A percentile compares a stretch with the other conserved stretches of the same genome.
phyloP scores from a whole-genome alignment of 2,797 vertebrate species.

The Sebastiscus tertius region DNA sequence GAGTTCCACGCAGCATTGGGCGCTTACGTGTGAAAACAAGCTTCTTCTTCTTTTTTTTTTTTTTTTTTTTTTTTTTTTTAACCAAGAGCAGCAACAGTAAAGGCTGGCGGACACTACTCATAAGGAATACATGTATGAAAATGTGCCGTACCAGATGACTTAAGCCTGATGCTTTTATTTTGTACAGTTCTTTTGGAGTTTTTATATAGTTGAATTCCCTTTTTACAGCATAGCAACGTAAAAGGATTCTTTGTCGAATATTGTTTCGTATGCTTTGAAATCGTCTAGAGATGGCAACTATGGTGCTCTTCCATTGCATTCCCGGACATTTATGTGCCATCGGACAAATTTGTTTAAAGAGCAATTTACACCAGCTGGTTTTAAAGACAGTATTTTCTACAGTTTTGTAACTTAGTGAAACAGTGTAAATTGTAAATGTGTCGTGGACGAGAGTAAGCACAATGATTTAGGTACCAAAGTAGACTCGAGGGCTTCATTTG shows the following conservation, averaged over 20 bases:
- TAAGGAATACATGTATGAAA: conserved; percentile 78
- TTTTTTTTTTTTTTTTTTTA: neutral
- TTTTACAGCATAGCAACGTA: conserved; percentile 69
- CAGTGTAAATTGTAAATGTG: conserved; percentile 44
- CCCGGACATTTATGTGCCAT: conserved; percentile 27
- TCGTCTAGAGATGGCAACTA: conserved; percentile 9
- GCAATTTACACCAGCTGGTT: neutral
- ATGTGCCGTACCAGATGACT: conserved; percentile 87
- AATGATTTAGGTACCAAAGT: conserved; percentile 44
- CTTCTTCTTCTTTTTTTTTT: neutral
- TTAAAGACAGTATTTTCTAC: conserved; percentile 61
- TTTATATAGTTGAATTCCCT: conserved; percentile 61
- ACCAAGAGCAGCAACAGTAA: conserved; percentile 7
- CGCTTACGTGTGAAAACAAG: conserved; percentile 91
- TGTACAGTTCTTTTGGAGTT: conserved; percentile 75
- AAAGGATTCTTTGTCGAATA: conserved; percentile 48
- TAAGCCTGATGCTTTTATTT: conserved; percentile 66
- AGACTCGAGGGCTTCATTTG: conserved; percentile 33
- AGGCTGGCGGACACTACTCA: conserved; percentile 58
- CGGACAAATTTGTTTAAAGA: neutral
- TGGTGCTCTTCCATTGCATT: neutral
- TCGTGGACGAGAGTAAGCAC: conserved; percentile 37
- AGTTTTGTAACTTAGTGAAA: conserved; percentile 46
- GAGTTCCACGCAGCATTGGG: conserved; percentile 97
- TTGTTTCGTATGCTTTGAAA: conserved; percentile 57